Evolutionary conservation across 2,888 invertebrate genomes (phyloP), one percentile per base, ranked within the genome.

Genomic region (Myopa testacea): DNA sequence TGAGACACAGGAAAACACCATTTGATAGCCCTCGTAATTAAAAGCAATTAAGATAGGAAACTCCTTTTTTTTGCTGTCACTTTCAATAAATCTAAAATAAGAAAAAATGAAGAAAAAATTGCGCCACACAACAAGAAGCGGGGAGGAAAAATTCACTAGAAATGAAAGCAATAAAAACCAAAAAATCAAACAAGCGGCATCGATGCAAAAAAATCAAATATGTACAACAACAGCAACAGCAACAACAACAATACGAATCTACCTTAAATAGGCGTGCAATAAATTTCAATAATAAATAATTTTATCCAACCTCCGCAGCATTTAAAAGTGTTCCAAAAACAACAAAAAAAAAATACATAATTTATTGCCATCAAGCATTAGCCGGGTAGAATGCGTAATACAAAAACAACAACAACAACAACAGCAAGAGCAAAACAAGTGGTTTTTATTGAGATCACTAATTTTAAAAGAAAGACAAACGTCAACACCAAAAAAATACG

Each of bases 251-350:
- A 55, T 26, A 50, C 55, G 14, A n/a, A 60, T 73, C 38, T 60
- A 26, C n/a, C 37, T 62, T 40, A 37, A 62, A 58, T 38, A 72
- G 81, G 80, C 80, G 79, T 81, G 80, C 80, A 82, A 83, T 84
- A 83, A 84, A 83, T 84, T 84, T 82, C 77, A 83, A 84, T 83
- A 82, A 82, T 82, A 82, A 81, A 62, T 73, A 45, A 50, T 60
- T 55, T 52, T 16, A 26, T 65, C 34, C 50, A 34, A 14, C 37
- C 63, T 74, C 63, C 65, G 65, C 65, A 38, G 37, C 37, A 37
- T 65, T 65, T 60, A 34, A 74, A 74, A 74, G 16, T 45, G 45
- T 34, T 34, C 52, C 45, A 12, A 34, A 52, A 65, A 34, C 5
- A 8, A 40, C 5, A 40, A 40, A 40, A 40, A 40, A 8, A 40